Percentiles rank a stretch among this genome's conserved stretches.
Evolutionary conservation across 2,797 vertebrate species (phyloP).

Genomic region (Sebastes oblongus): DNA sequence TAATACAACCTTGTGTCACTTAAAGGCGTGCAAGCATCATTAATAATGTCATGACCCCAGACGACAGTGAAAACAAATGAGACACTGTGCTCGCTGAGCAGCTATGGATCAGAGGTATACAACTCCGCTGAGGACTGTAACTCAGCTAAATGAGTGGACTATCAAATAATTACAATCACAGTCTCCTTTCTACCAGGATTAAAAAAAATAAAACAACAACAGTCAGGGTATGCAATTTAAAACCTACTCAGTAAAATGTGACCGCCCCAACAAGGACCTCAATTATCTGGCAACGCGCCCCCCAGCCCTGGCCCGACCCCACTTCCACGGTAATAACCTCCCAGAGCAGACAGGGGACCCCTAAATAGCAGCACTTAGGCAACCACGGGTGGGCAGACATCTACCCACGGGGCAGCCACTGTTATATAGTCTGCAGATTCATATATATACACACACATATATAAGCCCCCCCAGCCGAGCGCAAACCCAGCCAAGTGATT

Average conservation of each 20-base stretch:
- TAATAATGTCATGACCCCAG: slow-evolving; percentile 68
- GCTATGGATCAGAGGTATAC: slow-evolving; percentile 55
- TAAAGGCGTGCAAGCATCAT: slow-evolving; percentile 58
- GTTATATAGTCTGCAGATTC: slow-evolving; percentile 52
- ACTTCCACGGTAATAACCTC: slow-evolving; percentile 59
- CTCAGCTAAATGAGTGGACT: slow-evolving; percentile 56
- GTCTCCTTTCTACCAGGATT: slow-evolving; percentile 12
- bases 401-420: slow-evolving; percentile 41
- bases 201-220: slow-evolving; percentile 7
- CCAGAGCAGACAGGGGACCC: slow-evolving; percentile 58
- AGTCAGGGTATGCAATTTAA: slow-evolving; percentile 41
- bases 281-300: slow-evolving; percentile 56
- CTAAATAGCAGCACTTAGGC: slow-evolving; percentile 70
- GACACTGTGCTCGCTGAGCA: slow-evolving; percentile 55
- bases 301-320: slow-evolving; percentile 38
- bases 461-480: slow-evolving; percentile 9
- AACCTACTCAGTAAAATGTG: slow-evolving; percentile 51
- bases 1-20: slow-evolving; percentile 45
- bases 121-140: slow-evolving; percentile 58
- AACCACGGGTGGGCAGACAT: slow-evolving; percentile 58
- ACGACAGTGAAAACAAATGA: slow-evolving; percentile 65
- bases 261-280: slow-evolving; percentile 64
- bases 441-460: slow-evolving; percentile 27
- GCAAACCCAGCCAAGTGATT: slow-evolving; percentile 49
- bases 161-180: slow-evolving; percentile 71